Evolutionary conservation across 2,888 invertebrate genomes (phyloP), one percentile per base, ranked within the genome.

Genomic region (Ennomos quercinarius): DNA sequence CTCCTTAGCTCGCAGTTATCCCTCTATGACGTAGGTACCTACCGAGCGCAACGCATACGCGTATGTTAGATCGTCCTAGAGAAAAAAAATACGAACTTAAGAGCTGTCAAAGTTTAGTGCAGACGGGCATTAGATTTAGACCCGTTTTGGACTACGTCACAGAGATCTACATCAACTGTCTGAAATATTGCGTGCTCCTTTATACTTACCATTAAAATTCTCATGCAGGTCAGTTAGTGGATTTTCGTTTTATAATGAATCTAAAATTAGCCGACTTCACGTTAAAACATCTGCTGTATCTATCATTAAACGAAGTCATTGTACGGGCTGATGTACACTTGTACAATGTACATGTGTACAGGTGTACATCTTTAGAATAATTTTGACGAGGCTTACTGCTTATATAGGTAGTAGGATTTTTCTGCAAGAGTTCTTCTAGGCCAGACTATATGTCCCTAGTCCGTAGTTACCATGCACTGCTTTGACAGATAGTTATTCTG

Each of bases 211-310:
- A 49, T 52, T 56, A 17, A 52, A 57, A 40, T 46, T 52, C n/a
- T n/a, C 51, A 56, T 38, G 39, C 51, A 56, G 35, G 39, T 53
- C 41, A 40, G 60, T 58, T 51, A 48, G 45, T 17, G 57, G 56
- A 35, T 50, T 52, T 55, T 40, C 48, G 55, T 35, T 42, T 57
- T 61, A 49, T 48, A 46, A 45, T 50, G 37, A 52, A 44, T 59
- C 65, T 65, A 65, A 63, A 54, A 57, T 64, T 67, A 67, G 59
- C 42, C 27, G 27, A 51, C 51, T 63, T 47, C 43, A 52, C 56
- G 58, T 62, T 63, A 61, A 59, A 63, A 63, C 66, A 67, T 56
- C 63, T 64, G 68, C 38, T 61, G 56, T 40, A 50, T 51, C 44
- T 56, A 67, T 61, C 53, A 57, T 58, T 57, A 61, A 63, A 63